Conservation (phyloP, 2,797 vertebrate species). For the Brachyrhaphis roseni region DNA sequence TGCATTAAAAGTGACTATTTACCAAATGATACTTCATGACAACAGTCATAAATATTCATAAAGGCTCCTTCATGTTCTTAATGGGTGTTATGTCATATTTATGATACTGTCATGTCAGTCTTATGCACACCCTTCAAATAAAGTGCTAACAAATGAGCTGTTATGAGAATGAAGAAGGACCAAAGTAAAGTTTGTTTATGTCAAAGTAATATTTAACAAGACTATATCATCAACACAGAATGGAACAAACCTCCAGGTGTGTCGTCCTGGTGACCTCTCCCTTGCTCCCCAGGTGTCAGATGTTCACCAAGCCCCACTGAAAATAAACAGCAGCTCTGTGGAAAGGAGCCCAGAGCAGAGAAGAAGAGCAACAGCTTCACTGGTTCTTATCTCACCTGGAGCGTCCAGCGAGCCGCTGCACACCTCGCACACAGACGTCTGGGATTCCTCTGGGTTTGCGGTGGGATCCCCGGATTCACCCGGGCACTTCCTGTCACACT, state of each 20-base stretch:
- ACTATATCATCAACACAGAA: not conserved
- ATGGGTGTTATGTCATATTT: too few relatives aligned
- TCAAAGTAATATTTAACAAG: not conserved
- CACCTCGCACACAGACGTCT: constrained; percentile 86
- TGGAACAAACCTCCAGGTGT: constrained; percentile 80
- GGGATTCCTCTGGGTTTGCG: constrained; percentile 86
- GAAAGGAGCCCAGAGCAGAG: too few relatives aligned
- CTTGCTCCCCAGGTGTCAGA: constrained; percentile 87
- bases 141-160: not conserved
- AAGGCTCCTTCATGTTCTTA: too few relatives aligned
- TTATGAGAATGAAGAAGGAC: not conserved
- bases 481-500: constrained; percentile 86
- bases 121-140: too few relatives aligned
- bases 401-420: constrained; percentile 88
- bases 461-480: constrained; percentile 88
- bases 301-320: constrained; percentile 88
- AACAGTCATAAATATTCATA: too few relatives aligned
- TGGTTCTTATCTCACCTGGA: constrained; percentile 81
- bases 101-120: too few relatives aligned
- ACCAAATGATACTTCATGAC: too few relatives aligned
- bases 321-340: constrained; percentile 31
- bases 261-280: constrained; percentile 78
- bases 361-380: not conserved
- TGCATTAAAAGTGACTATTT: too few relatives aligned
- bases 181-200: not conserved